Evolutionary conservation across 2,113 vertebrate genomes (phyloP).

Genomic region (Campylorhamphus procurvoides): DNA sequence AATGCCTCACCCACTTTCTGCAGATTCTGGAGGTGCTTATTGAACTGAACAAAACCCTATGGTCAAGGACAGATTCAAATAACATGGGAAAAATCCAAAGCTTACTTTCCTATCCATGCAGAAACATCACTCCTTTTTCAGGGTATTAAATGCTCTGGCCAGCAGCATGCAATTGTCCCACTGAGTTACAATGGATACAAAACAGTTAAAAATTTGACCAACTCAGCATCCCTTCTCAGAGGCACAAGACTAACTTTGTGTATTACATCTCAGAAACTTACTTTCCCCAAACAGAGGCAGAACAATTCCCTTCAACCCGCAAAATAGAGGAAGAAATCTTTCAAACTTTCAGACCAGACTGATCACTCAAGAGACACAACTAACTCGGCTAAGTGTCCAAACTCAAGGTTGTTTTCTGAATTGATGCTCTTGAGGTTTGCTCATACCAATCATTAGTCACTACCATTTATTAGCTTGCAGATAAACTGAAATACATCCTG

Average conservation of each 20-base stretch:
- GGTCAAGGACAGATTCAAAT: not conserved
- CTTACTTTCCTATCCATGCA: not conserved
- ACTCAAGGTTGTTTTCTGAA: slow-evolving; percentile 21
- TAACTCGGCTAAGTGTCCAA: not conserved
- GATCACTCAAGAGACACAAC: slow-evolving; percentile 46
- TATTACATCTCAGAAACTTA: not conserved
- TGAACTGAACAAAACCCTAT: not conserved
- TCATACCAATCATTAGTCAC: slow-evolving; percentile 60
- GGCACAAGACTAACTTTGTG: not conserved
- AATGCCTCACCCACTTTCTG: not conserved
- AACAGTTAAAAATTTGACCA: not conserved
- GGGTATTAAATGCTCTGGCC: not conserved
- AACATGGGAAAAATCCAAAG: not conserved
- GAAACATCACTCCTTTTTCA: not conserved
- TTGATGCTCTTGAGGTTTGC: slow-evolving; percentile 58
- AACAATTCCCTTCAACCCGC: not conserved
- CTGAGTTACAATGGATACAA: not conserved
- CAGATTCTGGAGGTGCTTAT: not conserved
- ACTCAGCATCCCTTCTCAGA: not conserved
- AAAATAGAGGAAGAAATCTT: slow-evolving; percentile 47
- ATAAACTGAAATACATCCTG: slow-evolving; percentile 61
- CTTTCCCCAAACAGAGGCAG: not conserved
- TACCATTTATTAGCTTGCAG: slow-evolving; percentile 58
- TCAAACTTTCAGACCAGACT: slow-evolving; percentile 40
- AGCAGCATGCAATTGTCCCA: not conserved